phyloP scores from a whole-genome alignment of 2,888 invertebrate genomes.

The Taenaris catops region DNA sequence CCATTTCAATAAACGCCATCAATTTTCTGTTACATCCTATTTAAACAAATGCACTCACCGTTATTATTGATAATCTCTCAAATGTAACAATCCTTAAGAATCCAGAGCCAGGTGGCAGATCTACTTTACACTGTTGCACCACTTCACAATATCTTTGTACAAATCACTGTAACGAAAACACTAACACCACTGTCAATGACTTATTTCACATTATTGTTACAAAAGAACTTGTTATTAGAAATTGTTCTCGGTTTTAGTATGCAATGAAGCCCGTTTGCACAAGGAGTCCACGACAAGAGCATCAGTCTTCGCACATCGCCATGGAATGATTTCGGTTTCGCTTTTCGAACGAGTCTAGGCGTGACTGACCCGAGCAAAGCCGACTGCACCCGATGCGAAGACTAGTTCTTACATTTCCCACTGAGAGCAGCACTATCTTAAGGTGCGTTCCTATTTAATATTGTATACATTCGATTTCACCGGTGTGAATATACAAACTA shows the following conservation, averaged over 20 bases:
- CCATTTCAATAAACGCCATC: slow-evolving; percentile 68
- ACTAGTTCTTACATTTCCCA: slow-evolving; percentile 29
- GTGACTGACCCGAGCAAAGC: slow-evolving; percentile 69
- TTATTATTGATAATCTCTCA: slow-evolving; percentile 46
- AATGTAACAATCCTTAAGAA: slow-evolving; percentile 65
- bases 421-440: slow-evolving; percentile 43
- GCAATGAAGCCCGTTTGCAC: slow-evolving; percentile 67
- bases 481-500: too few species aligned
- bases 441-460: slow-evolving; percentile 37
- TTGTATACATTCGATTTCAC: too few species aligned
- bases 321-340: slow-evolving; percentile 75
- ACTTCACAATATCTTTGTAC: slow-evolving; percentile 58
- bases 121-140: slow-evolving; percentile 59
- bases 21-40: slow-evolving; percentile 34
- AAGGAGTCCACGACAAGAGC: slow-evolving; percentile 71
- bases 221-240: slow-evolving; percentile 55
- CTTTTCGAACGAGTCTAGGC: slow-evolving; percentile 78
- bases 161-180: slow-evolving; percentile 61
- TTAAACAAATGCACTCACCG: slow-evolving; percentile 49
- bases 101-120: slow-evolving; percentile 55
- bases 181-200: slow-evolving; percentile 63
- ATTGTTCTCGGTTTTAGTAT: slow-evolving; percentile 60
- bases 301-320: slow-evolving; percentile 76
- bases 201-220: slow-evolving; percentile 64
- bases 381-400: slow-evolving; percentile 56